Base-by-base conservation (phyloP, 2,113 vertebrate genomes). In the Gobio gobio region DNA sequence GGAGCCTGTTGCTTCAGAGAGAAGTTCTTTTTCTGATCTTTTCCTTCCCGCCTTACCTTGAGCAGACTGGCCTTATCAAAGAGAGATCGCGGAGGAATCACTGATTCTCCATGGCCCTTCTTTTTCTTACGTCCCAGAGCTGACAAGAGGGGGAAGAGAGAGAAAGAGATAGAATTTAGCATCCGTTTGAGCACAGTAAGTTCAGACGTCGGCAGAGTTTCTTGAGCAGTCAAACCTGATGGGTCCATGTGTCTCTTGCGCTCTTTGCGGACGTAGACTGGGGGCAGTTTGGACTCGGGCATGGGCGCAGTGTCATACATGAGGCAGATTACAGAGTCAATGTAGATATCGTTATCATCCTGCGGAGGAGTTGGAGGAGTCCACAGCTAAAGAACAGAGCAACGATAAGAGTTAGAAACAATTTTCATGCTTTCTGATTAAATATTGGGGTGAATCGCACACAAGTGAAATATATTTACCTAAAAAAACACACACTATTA, bases 1-100 rank as follows among this genome's bases (percentile, higher is more conserved):
- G 96, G 96, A 0, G 96, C 96, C 87, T 98, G 96, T 68, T 97
- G 97, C 85, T 98, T 98, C 85, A 97, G 90, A 74, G 97, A 95
- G 88, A 97, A 95, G 91, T 95, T 97, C 92, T 98, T 98, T 90
- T 98, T 97, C 86, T 98, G 97, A 86, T 98, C 97, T 86, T 97
- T 98, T 72, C 94, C 94, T 89, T 98, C 97, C 1, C 97, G 92
- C 10, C 97, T 95, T 89, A 96, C 95, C 90, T 98, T 97, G 61
- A 98, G 80, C 94, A 97, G 95, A 86, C 96, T 96, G 77, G 96
- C 96, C 87, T 97, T 96, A 90, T 98, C 97, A 13, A 98, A 98
- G 47, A 98, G 96, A 0, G 97, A 98, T 6, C 97, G 97, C 12
- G 97, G 97, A 26, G 97, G 97, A 86, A 97, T 96, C 83, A 97